Evolutionary conservation across 2,888 invertebrate species (phyloP).

Genomic region (Drosophila nigricruria): DNA sequence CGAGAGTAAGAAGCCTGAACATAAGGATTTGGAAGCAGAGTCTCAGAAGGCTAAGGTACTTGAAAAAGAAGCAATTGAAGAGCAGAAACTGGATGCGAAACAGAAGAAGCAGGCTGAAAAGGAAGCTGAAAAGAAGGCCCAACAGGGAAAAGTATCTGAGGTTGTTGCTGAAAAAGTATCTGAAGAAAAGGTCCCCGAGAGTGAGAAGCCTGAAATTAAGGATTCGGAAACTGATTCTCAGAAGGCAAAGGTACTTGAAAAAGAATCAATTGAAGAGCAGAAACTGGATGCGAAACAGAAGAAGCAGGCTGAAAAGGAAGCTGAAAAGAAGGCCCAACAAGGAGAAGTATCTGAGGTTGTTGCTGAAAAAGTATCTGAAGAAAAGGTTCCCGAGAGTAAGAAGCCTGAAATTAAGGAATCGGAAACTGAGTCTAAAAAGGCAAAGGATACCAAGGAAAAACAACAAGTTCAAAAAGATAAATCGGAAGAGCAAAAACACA

Average conservation of each 20-base stretch:
- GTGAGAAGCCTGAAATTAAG: neutral
- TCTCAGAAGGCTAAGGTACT: neutral
- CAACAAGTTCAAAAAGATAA: neutral
- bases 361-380: neutral
- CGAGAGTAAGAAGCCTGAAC: neutral
- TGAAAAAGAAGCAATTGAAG: neutral
- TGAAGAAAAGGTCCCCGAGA: neutral
- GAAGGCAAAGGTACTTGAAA: neutral
- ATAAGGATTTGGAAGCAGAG: neutral
- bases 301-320: conserved; percentile 5
- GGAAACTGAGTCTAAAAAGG: neutral
- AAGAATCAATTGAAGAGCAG: neutral
- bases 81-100: neutral
- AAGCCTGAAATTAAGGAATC: neutral
- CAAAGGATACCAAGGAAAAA: neutral
- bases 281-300: neutral
- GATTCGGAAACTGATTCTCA: conserved; percentile 5
- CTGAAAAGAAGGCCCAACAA: conserved; percentile 11
- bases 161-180: neutral
- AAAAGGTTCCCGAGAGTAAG: neutral
- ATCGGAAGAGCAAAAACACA: neutral
- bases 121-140: neutral
- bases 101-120: neutral
- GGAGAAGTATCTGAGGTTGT: conserved; percentile 26
- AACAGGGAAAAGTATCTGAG: conserved; percentile 9